Conservation (phyloP, 2,113 vertebrate species). For the Gadus chalcogrammus region DNA sequence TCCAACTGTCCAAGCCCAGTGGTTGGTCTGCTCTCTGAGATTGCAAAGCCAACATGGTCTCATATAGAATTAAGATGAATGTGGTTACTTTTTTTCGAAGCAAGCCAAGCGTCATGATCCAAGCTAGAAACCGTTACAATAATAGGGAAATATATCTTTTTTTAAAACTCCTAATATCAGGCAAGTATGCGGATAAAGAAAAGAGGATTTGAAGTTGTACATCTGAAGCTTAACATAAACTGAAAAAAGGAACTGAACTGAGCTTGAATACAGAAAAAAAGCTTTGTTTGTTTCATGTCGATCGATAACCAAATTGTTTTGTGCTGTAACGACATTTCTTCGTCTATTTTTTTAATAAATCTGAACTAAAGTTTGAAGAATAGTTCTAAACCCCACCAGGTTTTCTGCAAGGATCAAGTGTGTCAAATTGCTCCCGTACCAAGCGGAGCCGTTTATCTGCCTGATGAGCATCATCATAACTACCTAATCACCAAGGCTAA, state of each 20-base stretch:
- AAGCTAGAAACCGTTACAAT: too few species aligned
- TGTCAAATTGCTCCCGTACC: conserved; percentile 26
- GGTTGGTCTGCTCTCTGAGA: conserved; percentile 38
- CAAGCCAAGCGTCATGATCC: too few species aligned
- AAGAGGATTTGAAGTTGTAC: too few species aligned
- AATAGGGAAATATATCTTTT: too few species aligned
- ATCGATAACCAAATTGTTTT: not conserved
- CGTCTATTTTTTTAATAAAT: not conserved
- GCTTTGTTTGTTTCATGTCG: too few species aligned
- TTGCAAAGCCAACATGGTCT: conserved; percentile 23
- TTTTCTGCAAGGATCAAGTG: conserved; percentile 26
- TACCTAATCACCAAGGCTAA: conserved; percentile 66
- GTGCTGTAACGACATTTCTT: not conserved
- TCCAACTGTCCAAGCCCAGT: conserved; percentile 20
- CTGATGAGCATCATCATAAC: conserved; percentile 61
- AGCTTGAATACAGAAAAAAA: not conserved
- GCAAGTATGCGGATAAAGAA: too few species aligned
- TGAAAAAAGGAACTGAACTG: not conserved
- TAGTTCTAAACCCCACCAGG: not conserved
- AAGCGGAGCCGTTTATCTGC: conserved; percentile 46
- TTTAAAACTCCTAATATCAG: too few species aligned
- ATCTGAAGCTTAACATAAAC: conserved; percentile 4
- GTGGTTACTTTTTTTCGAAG: too few species aligned
- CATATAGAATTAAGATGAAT: too few species aligned
- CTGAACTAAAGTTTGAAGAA: not conserved